Base-by-base conservation (phyloP, 2,113 vertebrate genomes). In the Mandrillus leucophaeus region DNA sequence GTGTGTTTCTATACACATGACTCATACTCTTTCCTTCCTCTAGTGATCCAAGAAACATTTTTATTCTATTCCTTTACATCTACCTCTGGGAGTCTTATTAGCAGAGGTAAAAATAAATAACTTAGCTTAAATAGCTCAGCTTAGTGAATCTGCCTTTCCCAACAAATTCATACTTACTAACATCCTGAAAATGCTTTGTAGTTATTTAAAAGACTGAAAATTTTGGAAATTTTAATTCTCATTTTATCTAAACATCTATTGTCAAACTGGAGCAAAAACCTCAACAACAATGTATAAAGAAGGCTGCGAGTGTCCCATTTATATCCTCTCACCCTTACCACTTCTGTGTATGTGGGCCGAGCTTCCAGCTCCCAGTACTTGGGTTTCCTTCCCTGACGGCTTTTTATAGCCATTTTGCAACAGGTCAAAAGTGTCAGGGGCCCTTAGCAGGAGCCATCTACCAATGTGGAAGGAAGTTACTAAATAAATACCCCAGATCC, bases 71-170 rank as follows among this genome's bases (percentile, higher is more conserved):
- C 88, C 95, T 87, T 96, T 95, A 66, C 84, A 61, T 78, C 52
- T 97, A 96, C 90, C 95, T 92, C 97, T 95, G 83, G 80, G 70
- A 97, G 80, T 84, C 92, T 96, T 97, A 93, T 96, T 92, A 96
- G 66, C 59, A 93, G 76, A 96, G 90, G 72, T 80, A 93, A 96
- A 97, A 97, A 96, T 97, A 93, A 96, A 95, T 94, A 93, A 96
- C 52, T 97, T 95, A 52, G 55, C 64, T 94, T 92, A 96, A 96
- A 90, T 68, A 95, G 6, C 68, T 75, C 79, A 93, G 48, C 8
- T 40, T 83, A 95, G 88, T 68, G 93, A 92, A 92, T 93, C 87
- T 88, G 70, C 72, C 90, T 93, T 81, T 40, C 57, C 81, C 79
- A 55, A 48, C 10, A 95, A 85, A 79, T 94, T 87, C 50, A 93